Evolutionary conservation across 2,888 invertebrate species (phyloP), one percentile per base, ranked within the genome.

Genomic region (Chromoteleia sp.): DNA sequence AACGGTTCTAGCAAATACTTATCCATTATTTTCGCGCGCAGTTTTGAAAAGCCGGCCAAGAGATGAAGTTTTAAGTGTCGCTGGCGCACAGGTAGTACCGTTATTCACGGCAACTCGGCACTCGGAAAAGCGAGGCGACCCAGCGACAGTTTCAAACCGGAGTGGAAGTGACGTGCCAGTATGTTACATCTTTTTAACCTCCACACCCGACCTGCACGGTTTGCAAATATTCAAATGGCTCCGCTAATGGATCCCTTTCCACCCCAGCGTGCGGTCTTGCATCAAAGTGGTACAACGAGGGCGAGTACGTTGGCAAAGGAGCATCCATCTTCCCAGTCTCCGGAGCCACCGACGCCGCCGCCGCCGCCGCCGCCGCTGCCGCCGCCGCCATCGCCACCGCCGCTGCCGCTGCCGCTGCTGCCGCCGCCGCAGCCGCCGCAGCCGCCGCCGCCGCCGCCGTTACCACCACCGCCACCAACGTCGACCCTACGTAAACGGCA

Each of bases 151-250:
- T 87, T 89, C 86, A 85, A 84, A 82, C 85, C 85, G 79, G 86
- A 87, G 87, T 88, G 88, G 87, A 86, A 87, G 86, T 87, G 88
- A 89, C 89, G 87, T 83, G 87, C 85, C 88, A 87, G 88, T 91
- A 89, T 88, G 89, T 90, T 89, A 89, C 88, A 88, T 89, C 88
- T 90, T 90, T 90, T 90, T 89, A 88, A 89, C 87, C 88, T 86
- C 85, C 84, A 81, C 84, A 73, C 84, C 84, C 85, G 74, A 76
- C 76, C 68, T 85, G 88, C 87, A 85, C 88, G 87, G 88, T 91
- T 90, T 90, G 90, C 91, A 90, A 91, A 90, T 90, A 91, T 91
- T 91, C 90, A 90, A 91, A 90, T 91, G 89, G 90, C 86, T 86
- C 83, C 85, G 85, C 90, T 90, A 91, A 91, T 91, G 91, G 91